These are phyloP conservation scores for Candoia aspera DNA, from an alignment of 2,113 vertebrate genomes.

Conservation along the genomic window DNA sequence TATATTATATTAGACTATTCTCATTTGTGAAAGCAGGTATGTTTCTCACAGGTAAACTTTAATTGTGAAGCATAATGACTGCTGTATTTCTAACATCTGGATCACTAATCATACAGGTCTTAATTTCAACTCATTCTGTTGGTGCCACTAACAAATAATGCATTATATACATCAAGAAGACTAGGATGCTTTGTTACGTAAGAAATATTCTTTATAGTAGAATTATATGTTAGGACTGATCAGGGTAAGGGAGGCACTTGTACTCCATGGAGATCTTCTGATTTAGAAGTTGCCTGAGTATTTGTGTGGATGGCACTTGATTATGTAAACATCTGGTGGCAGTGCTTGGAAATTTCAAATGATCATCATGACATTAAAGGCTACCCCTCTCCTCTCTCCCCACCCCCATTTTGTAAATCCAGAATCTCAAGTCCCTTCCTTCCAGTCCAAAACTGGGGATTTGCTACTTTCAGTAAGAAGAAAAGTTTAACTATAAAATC, in stretches of 20 bases:
- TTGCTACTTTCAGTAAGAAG: not conserved
- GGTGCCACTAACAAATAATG: not conserved
- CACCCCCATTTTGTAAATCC: not conserved
- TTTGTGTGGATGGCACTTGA: not conserved
- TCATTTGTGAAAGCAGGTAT: not conserved
- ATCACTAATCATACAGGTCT: not conserved
- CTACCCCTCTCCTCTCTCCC: too few species aligned
- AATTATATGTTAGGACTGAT: not conserved
- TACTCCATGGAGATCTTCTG: not conserved
- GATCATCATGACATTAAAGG: not conserved
- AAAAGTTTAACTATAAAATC: not conserved
- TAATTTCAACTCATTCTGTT: not conserved
- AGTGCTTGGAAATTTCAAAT: not conserved
- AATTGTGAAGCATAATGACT: not conserved
- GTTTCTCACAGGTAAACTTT: not conserved
- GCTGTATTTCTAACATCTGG: not conserved
- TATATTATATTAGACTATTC: not conserved
- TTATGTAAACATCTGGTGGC: not conserved
- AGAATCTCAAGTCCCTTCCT: not conserved
- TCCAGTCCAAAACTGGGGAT: not conserved
- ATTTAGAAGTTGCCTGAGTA: not conserved
- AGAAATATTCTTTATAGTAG: not conserved
- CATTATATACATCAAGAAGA: not conserved
- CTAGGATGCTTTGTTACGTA: not conserved
- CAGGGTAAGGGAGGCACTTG: not conserved